Evolutionary conservation across 2,888 invertebrate genomes (phyloP).

Genomic region (Punctoribates punctum): DNA sequence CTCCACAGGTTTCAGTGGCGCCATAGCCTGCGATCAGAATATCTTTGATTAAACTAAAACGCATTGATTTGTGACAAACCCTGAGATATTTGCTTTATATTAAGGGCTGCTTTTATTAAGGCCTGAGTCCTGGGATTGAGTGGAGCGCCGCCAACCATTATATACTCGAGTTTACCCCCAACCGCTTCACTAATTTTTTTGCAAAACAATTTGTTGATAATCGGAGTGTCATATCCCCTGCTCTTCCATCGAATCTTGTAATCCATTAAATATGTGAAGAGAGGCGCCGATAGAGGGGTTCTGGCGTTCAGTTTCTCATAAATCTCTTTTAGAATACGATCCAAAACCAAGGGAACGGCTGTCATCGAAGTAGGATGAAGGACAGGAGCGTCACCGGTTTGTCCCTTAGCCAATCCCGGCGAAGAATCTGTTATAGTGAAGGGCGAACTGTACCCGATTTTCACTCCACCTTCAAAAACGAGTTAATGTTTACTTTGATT

Average conservation of each 20-base stretch:
- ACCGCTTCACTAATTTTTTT: slow-evolving; percentile 66
- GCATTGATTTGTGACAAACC: slow-evolving; percentile 57
- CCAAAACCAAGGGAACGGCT: slow-evolving; percentile 91
- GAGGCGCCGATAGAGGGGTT: slow-evolving; percentile 69
- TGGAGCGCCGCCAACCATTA: slow-evolving; percentile 92
- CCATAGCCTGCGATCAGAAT: slow-evolving; percentile 63
- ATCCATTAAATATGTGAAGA: slow-evolving; percentile 90
- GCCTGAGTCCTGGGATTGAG: slow-evolving; percentile 90
- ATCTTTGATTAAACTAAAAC: too few relatives aligned
- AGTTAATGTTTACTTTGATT: neutral
- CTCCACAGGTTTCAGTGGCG: slow-evolving; percentile 92
- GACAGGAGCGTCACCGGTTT: slow-evolving; percentile 86
- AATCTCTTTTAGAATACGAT: slow-evolving; percentile 93
- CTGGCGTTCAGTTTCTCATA: slow-evolving; percentile 77
- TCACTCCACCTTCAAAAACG: slow-evolving; percentile 66
- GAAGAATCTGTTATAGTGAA: slow-evolving; percentile 64
- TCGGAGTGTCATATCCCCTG: slow-evolving; percentile 41
- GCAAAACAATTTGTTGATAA: slow-evolving; percentile 59
- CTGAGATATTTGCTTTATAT: slow-evolving; percentile 74
- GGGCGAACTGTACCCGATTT: slow-evolving; percentile 94
- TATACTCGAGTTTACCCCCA: slow-evolving; percentile 81
- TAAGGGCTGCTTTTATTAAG: slow-evolving; percentile 85
- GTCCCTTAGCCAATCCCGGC: slow-evolving; percentile 75
- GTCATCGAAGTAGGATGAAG: slow-evolving; percentile 90
- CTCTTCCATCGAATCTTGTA: slow-evolving; percentile 65